Base-by-base conservation (phyloP, 2,113 vertebrate genomes). In the Chauna torquata region DNA sequence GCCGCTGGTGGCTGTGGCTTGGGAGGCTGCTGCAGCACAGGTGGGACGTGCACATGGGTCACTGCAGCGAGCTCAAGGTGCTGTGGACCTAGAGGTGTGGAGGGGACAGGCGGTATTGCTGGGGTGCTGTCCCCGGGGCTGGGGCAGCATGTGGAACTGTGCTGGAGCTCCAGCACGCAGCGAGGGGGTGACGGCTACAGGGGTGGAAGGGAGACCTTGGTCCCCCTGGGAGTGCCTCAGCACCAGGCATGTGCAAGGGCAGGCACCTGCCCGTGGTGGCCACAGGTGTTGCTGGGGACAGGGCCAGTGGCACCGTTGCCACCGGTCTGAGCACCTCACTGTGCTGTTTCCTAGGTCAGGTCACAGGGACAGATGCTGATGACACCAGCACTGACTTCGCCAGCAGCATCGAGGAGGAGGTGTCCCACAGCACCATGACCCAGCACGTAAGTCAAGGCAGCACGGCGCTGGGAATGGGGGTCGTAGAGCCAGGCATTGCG, bases 361-460 rank as follows among this genome's bases (percentile, higher is more conserved):
- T 86, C 8, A 36, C 78, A 25, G 98, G 98, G 10, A 94, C 97
- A 1, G 97, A 98, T 15, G 96, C 97, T 0, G 98, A 98, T 8
- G 98, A 98, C 36, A 57, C 89, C 10, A 98, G 96, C 92, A 98
- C 97, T 25, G 98, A 97, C 71, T 98, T 98, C 94, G 96, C 97
- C 0, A 96, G 98, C 91, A 98, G 98, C 57, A 91, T 96, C 2
- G 98, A 99, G 82, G 98, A 99, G 80, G 98, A 99, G 95, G 97
- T 97, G 45, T 89, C 83, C 8, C 95, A 61, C 7, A 15, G 62
- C 32, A 30, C 92, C 36, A 80, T 92, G 87, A 79, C 94, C 82
- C 96, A 88, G 66, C 97, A 98, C 52, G 99, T 99, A 96, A 82
- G 95, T 90, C 54, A 6, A 27, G 89, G 77, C 69, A 90, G 59